These are phyloP conservation scores for Polyergus mexicanus DNA, from an alignment of 1,140 invertebrate species.

Conservation along the genomic window DNA sequence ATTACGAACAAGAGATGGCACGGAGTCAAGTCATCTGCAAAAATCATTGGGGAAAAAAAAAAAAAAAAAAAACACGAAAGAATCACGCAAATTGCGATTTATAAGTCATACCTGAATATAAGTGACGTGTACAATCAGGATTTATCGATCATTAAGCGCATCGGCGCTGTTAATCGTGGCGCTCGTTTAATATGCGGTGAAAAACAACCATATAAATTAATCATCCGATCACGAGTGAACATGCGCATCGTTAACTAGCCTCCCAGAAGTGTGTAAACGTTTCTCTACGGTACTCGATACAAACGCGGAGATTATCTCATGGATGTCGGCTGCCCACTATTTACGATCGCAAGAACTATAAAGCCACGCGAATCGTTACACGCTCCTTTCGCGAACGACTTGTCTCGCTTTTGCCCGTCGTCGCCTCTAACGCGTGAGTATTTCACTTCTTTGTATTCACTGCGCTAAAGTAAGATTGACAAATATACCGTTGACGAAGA, in stretches of 20 bases:
- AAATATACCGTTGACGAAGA: background rate
- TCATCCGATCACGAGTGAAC: constrained; percentile 40
- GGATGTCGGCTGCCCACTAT: constrained; percentile 34
- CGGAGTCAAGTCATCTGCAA: background rate
- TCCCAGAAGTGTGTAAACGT: constrained; percentile 7
- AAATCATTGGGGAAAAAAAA: background rate
- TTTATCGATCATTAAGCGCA: constrained; percentile 45
- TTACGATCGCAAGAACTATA: constrained; percentile 58
- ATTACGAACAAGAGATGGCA: background rate
- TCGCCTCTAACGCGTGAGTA: background rate
- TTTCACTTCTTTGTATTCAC: background rate
- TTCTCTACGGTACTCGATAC: constrained; percentile 42
- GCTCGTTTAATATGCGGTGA: constrained; percentile 28
- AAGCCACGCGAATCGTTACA: constrained; percentile 44
- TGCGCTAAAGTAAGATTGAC: background rate
- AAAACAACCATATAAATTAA: constrained; percentile 40
- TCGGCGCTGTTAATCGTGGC: background rate
- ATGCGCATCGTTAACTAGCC: background rate
- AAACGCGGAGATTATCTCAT: constrained; percentile 27
- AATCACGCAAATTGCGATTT: constrained; percentile 24
- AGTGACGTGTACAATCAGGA: constrained; percentile 8
- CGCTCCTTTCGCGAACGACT: constrained; percentile 43
- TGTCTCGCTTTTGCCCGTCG: background rate
- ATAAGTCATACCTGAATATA: constrained; percentile 18
- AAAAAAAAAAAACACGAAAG: background rate